Conservation (phyloP, 1,140 invertebrate species). For the Ceratosolen fusciceps region DNA sequence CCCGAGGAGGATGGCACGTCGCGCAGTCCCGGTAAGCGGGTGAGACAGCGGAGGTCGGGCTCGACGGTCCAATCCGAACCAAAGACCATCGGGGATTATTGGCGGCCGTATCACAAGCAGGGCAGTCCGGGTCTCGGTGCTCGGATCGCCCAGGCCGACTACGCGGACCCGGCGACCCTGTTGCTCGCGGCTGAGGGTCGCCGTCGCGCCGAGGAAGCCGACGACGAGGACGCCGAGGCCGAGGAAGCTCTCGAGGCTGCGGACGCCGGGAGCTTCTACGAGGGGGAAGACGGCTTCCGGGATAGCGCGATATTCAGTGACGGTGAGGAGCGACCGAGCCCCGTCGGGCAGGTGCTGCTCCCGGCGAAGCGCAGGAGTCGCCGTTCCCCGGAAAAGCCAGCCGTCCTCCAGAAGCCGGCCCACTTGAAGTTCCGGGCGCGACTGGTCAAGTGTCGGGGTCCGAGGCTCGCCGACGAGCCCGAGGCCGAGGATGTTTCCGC, state of each 20-base stretch:
- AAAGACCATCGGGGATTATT: slow-evolving; percentile 15
- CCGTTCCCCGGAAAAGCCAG: slow-evolving; percentile 13
- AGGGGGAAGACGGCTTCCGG: slow-evolving; percentile 78
- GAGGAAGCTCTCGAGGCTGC: slow-evolving; percentile 62
- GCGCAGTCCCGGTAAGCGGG: slow-evolving; percentile 54
- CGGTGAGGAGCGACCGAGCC: slow-evolving; percentile 70
- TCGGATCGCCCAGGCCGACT: slow-evolving; percentile 88
- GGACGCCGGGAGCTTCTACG: slow-evolving; percentile 80
- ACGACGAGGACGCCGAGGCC: slow-evolving; percentile 6
- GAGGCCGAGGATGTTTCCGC: slow-evolving; percentile 65
- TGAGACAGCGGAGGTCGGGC: slow-evolving; percentile 36
- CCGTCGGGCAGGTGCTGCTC: slow-evolving; percentile 61
- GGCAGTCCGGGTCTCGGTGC: slow-evolving; percentile 87
- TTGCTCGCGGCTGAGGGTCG: slow-evolving; percentile 12
- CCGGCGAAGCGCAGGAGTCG: slow-evolving; percentile 59
- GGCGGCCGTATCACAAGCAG: slow-evolving; percentile 76
- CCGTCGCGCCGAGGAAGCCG: background rate
- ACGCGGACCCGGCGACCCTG: slow-evolving; percentile 79
- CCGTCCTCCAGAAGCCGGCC: slow-evolving; percentile 61
- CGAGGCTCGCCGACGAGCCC: background rate
- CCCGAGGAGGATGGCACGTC: slow-evolving; percentile 44
- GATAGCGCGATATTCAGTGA: slow-evolving; percentile 90
- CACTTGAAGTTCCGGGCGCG: slow-evolving; percentile 54
- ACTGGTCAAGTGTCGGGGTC: slow-evolving; percentile 38
- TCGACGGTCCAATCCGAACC: no score